These are phyloP conservation scores for Xenopus borealis DNA, from an alignment of 2,113 vertebrate genomes.

Conservation along the genomic window DNA sequence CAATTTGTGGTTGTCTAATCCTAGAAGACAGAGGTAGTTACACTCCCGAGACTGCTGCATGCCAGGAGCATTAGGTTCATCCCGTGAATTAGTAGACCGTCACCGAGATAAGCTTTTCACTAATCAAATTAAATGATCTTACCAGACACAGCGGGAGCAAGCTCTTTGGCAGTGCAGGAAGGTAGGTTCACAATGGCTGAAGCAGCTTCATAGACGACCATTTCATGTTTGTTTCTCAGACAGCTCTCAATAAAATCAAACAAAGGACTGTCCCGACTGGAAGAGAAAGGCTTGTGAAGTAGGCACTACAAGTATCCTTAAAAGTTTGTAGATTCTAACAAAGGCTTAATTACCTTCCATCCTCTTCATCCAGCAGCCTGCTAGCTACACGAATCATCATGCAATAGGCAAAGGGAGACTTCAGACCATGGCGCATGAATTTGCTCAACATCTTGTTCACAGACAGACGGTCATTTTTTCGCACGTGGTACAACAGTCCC, in stretches of 20 bases:
- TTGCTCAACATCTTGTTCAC: conserved; percentile 80
- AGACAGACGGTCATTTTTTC: conserved; percentile 73
- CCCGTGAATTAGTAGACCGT: too few relatives aligned
- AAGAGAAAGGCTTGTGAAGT: conserved; percentile 12
- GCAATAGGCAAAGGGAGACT: conserved; percentile 77
- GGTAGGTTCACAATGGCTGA: conserved; percentile 74
- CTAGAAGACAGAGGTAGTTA: too few relatives aligned
- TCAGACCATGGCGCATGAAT: conserved; percentile 72
- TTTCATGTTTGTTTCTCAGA: conserved; percentile 75
- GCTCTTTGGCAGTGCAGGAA: conserved; percentile 74
- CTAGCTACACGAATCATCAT: conserved; percentile 78
- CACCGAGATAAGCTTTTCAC: too few relatives aligned
- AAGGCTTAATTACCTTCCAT: conserved; percentile 60
- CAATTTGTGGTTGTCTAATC: too few relatives aligned
- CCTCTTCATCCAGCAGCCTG: conserved; percentile 76
- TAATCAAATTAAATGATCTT: neutral
- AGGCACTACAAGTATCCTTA: conserved; percentile 15
- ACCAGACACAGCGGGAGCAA: conserved; percentile 77
- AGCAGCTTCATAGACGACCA: conserved; percentile 79
- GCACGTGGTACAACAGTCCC: conserved; percentile 74
- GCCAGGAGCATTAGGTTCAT: too few relatives aligned
- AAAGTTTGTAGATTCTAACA: neutral
- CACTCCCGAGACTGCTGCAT: too few relatives aligned
- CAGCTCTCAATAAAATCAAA: conserved; percentile 79
- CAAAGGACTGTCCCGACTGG: conserved; percentile 70